Base-by-base conservation (phyloP, 2,113 vertebrate genomes). In the Addax nasomaculatus region DNA sequence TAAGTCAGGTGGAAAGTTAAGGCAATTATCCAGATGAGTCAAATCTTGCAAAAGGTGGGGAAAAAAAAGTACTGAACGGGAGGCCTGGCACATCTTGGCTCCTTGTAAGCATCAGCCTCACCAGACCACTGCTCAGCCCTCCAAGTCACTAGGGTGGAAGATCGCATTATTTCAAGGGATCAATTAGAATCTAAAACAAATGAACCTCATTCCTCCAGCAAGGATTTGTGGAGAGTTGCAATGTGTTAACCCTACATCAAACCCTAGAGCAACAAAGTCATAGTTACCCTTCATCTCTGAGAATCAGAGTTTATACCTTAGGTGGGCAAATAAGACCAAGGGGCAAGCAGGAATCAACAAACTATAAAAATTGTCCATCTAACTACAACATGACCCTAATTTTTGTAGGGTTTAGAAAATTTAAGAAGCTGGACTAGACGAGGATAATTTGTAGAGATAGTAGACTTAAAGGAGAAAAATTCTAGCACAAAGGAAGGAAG, bases 1-100 rank as follows among this genome's bases (percentile, higher is more conserved):
- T 92, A 96, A 95, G 79, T 88, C 95, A 78, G 79, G 96, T 95
- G 87, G 64, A 93, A 97, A 96, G 84, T 43, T 73, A 95, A 95
- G 73, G 95, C 58, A 84, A 95, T 91, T 93, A 92, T 81, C 29
- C 62, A 86, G 70, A 95, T 84, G 58, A 92, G 76, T 84, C 90
- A 49, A 86, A 33, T 88, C 85, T 64, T 90, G 67, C 39, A 85
- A 83, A 93, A 78, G 53, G 39, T 39, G 3, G 39, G 39, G 39
- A 0, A 39, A 39, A 39, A 39, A 39, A 39, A 39, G 2, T 17
- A 29, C 67, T 62, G 33, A 43, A 58, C 51, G 2, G 4, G 0
- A 53, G 53, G 30, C 30, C 91, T 81, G 70, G 49, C 21, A 9
- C 39, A 58, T 51, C 29, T 39, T 45, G 43, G 53, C 39, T 62